phyloP scores from a whole-genome alignment of 2,113 vertebrate genomes.

The Stomatorhinus ivindoensis region DNA sequence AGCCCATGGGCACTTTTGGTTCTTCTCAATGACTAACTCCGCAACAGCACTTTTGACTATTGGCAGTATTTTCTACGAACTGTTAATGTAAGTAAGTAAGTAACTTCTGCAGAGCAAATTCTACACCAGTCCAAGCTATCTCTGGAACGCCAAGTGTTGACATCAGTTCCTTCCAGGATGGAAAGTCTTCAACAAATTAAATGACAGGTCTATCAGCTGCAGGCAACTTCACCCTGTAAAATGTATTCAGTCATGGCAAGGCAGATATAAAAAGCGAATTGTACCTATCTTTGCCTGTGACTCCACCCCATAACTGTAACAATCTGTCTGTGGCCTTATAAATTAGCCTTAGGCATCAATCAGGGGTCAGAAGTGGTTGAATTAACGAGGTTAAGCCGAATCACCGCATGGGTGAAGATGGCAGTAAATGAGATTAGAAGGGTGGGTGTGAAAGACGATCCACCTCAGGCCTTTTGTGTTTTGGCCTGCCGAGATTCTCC shows the following conservation, averaged over 20 bases:
- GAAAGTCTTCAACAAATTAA: slow-evolving; percentile 27
- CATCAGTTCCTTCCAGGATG: slow-evolving; percentile 24
- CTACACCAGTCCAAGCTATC: not conserved
- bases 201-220: slow-evolving; percentile 32
- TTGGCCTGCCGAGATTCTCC: not conserved
- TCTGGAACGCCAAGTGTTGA: slow-evolving; percentile 14
- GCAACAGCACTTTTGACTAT: not conserved
- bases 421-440: slow-evolving; percentile 57
- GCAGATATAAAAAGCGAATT: slow-evolving; percentile 24
- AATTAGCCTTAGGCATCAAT: slow-evolving; percentile 47
- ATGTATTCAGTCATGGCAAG: slow-evolving; percentile 31
- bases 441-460: slow-evolving; percentile 59
- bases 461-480: slow-evolving; percentile 38
- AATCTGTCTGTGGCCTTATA: slow-evolving; percentile 42
- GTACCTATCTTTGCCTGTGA: not conserved
- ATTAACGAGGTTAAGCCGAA: slow-evolving; percentile 53
- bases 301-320: slow-evolving; percentile 33
- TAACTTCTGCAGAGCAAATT: not conserved
- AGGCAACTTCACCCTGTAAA: slow-evolving; percentile 28
- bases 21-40: not conserved
- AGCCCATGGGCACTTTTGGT: not conserved
- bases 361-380: slow-evolving; percentile 46
- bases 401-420: slow-evolving; percentile 52
- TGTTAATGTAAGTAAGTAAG: not conserved
- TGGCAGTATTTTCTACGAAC: not conserved